Conservation (phyloP, 2,888 invertebrate species). For the Dolichopus griseipennis region DNA sequence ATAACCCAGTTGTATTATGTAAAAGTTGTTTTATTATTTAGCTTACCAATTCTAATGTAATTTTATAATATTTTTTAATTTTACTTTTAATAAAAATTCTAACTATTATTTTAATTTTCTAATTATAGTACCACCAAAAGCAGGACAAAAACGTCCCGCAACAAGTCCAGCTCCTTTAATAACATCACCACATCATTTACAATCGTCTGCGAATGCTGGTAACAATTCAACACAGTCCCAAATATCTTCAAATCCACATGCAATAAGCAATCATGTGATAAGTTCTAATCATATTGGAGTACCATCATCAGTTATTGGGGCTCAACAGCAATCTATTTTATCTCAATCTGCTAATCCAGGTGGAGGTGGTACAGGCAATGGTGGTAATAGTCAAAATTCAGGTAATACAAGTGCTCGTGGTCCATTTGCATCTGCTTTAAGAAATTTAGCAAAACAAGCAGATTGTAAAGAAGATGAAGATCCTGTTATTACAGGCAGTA, state of each 20-base stretch:
- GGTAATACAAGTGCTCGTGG: constrained; percentile 49
- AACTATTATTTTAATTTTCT: constrained; percentile 14
- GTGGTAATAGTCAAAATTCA: constrained; percentile 39
- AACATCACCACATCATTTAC: constrained; percentile 39
- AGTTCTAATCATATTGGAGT: constrained; percentile 35
- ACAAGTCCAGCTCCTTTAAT: constrained; percentile 42
- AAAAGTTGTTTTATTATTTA: no score
- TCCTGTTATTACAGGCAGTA: constrained; percentile 27
- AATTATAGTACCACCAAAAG: constrained; percentile 41
- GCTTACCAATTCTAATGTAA: no score
- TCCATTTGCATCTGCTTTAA: constrained; percentile 84
- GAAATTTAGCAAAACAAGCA: constrained; percentile 86
- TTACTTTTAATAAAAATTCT: neutral
- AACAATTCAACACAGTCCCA: constrained; percentile 22
- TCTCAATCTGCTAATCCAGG: constrained; percentile 28
- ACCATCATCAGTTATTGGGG: constrained; percentile 13
- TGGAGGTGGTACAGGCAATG: constrained; percentile 16
- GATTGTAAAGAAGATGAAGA: constrained; percentile 62
- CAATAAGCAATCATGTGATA: constrained; percentile 32
- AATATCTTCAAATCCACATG: constrained; percentile 18
- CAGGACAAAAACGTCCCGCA: constrained; percentile 41
- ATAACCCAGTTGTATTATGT: no score
- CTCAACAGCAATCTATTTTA: constrained; percentile 30
- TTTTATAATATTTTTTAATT: no score
- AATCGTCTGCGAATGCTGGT: constrained; percentile 32